Evolutionary conservation across 53 echinoderm and acorn worm species (phyloP).

Genomic region (Echinarachnius parma): DNA sequence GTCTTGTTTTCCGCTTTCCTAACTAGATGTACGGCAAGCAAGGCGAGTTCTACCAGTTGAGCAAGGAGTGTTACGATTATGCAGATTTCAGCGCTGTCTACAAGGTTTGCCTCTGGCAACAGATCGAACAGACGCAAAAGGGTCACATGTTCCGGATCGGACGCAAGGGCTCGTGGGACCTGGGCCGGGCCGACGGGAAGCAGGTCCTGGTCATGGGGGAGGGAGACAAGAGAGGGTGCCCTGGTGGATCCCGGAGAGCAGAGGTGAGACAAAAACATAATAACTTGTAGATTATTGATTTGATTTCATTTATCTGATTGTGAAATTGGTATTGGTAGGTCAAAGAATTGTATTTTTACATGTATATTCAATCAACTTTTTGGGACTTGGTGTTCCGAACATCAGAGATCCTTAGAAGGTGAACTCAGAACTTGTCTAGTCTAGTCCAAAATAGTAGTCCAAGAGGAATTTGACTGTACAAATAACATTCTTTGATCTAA

Average conservation of each 20-base stretch:
- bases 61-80: constrained; percentile 63
- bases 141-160: constrained; percentile 59
- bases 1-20: too few species aligned
- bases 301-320: too few species aligned
- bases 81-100: constrained; percentile 55
- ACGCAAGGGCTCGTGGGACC: constrained; percentile 37
- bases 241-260: constrained; percentile 49
- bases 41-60: constrained; percentile 79
- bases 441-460: too few species aligned
- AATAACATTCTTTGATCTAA: too few species aligned
- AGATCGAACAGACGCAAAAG: constrained; percentile 53
- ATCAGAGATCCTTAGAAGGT: too few species aligned
- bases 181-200: constrained; percentile 1
- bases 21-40: constrained; percentile 68
- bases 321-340: too few species aligned
- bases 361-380: too few species aligned
- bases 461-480: too few species aligned
- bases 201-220: constrained; percentile 64
- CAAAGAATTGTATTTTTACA: too few species aligned
- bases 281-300: too few species aligned
- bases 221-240: constrained; percentile 75
- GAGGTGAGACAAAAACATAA: constrained; percentile 69
- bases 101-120: constrained; percentile 63
- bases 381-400: too few species aligned
- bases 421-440: too few species aligned